Evolutionary conservation across 23 tunicate species (phyloP), one percentile per base, ranked within the genome.

Genomic region (Ciona savignyi): DNA sequence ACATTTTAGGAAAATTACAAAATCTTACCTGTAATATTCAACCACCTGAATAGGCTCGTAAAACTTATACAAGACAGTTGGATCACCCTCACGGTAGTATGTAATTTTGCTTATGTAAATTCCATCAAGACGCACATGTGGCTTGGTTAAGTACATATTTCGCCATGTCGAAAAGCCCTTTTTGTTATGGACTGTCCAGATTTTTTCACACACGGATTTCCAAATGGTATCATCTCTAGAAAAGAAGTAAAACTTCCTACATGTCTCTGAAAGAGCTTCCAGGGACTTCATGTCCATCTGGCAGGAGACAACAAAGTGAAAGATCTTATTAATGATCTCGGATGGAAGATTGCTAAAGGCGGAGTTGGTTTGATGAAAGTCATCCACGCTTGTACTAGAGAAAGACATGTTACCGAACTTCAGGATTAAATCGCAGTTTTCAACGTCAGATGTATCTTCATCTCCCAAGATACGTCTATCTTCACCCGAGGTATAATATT

Each of bases 31-130:
- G 83, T 70, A 84, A 65, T 84, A 84, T 49, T 70, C 89, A 33
- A 84, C 89, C 71, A 73, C 70, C 21, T 84, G 83, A 77, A 77
- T 77, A 19, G 89, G 89, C 28, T 51, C 33, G 66, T 62, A 84
- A 31, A 25, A 21, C 26, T 73, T 3, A 27, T 32, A 63, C n/a
- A 84, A 1, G 15, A 77, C 77, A 4, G 77, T 71, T 29, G 89
- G 83, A 49, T 84, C 89, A 35, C 89, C 89, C 30, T 77, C 60
- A 3, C 82, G 72, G 65, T 77, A 84, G 75, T 84, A 84, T 3
- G 82, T 2, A 2, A 84, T 78, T 71, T 70, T 70, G 66, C 89
- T 84, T 56, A 84, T 84, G 70, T 84, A 84, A 3, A 77, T 78
- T 31, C 89, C 89, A 84, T 84, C 83, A 32, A 63, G 35, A 3